Evolutionary conservation across 2,888 invertebrate genomes (phyloP).

Genomic region (Phoenoteleia sp.): DNA sequence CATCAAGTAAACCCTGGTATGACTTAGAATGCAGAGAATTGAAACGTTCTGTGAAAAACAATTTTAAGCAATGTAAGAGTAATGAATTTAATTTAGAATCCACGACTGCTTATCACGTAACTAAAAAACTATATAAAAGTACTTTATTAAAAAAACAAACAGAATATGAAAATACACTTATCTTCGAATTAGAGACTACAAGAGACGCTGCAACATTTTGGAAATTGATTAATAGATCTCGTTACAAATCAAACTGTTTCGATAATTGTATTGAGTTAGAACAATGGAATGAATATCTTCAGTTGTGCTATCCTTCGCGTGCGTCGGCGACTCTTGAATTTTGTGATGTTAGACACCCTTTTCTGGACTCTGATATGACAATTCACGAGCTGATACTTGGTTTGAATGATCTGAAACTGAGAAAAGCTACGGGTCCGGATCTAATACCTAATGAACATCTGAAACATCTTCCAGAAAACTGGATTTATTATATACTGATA

Average conservation of each 20-base stretch:
- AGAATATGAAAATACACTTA: too few species aligned
- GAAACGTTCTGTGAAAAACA: too few species aligned
- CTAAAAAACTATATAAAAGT: neutral
- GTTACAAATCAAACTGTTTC: neutral
- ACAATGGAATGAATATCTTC: neutral
- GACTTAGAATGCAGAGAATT: neutral
- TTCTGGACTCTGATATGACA: neutral
- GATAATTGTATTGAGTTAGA: neutral
- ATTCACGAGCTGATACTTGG: neutral
- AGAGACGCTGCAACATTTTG: neutral
- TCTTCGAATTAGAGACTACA: too few species aligned
- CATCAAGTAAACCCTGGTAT: conserved; percentile 2
- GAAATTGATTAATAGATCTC: neutral
- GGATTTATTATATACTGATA: neutral
- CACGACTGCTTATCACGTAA: neutral
- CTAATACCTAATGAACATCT: conserved; percentile 8
- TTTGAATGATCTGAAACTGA: conserved; percentile 3
- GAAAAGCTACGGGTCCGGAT: conserved; percentile 21
- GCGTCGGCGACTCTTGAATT: too few species aligned
- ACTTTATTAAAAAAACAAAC: neutral
- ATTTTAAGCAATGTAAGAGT: too few species aligned
- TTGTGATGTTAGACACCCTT: conserved; percentile 11
- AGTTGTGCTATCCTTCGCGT: neutral
- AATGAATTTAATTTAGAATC: neutral
- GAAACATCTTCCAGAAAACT: conserved; percentile 14